Percentiles rank a stretch among this genome's conserved stretches.
Evolutionary conservation across 2,113 vertebrate species (phyloP).

Genomic region (Genyomyrus donnyi): DNA sequence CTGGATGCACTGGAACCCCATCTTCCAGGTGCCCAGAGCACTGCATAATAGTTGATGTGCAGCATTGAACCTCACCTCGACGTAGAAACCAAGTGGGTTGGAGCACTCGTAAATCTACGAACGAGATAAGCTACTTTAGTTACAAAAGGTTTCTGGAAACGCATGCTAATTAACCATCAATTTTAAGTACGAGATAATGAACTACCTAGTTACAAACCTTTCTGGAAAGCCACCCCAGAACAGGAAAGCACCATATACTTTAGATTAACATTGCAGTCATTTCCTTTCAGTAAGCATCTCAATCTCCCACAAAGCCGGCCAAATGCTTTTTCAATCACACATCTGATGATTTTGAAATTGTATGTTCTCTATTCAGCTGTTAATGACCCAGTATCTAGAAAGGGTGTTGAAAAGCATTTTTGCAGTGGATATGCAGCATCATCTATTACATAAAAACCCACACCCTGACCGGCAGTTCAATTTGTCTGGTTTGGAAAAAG

Average conservation of each 20-base stretch:
- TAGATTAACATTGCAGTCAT: neutral
- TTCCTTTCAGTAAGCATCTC: slow-evolving; percentile 18
- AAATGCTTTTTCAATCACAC: slow-evolving; percentile 11
- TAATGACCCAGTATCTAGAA: slow-evolving; percentile 16
- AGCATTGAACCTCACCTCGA: too few species aligned
- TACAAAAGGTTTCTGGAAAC: neutral
- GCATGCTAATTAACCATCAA: too few species aligned
- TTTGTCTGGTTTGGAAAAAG: neutral
- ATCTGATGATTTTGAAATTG: slow-evolving; percentile 11
- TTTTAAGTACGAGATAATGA: too few species aligned
- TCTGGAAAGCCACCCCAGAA: neutral
- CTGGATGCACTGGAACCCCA: too few species aligned
- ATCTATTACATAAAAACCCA: slow-evolving; percentile 20
- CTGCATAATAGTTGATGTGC: too few species aligned
- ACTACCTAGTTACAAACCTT: too few species aligned
- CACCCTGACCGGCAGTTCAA: slow-evolving; percentile 18
- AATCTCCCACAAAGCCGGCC: slow-evolving; percentile 22
- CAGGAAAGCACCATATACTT: slow-evolving; percentile 13
- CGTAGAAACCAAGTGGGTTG: too few species aligned
- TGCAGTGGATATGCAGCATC: slow-evolving; percentile 20
- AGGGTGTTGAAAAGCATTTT: slow-evolving; percentile 23
- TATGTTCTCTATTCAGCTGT: neutral
- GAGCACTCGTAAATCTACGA: too few species aligned
- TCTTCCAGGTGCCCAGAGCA: too few species aligned
- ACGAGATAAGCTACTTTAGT: too few species aligned